Evolutionary conservation across 2,113 vertebrate genomes (phyloP), one percentile per base, ranked within the genome.

Genomic region (Channa argus): DNA sequence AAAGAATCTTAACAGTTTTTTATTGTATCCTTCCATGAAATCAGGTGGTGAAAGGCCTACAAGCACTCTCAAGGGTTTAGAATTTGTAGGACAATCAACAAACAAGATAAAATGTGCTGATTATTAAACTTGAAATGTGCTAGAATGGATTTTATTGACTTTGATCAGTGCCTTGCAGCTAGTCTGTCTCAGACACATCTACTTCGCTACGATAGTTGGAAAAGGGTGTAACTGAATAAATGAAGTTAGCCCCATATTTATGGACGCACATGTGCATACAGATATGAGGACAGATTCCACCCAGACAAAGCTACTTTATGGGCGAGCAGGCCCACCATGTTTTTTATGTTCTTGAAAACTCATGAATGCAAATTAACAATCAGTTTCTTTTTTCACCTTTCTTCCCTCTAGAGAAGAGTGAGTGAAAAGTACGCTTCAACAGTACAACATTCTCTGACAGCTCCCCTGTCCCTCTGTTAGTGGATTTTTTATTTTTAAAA

Each of bases 121-220:
- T 41, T 41, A 41, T 4, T 41, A 7, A 41, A 7, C 39, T 41
- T 4, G 4, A 41, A 5, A 41, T 4, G 39, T 41, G 39, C 39
- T 41, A 7, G 6, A 7, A 7, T 41, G 39, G 39, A 41, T 41
- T 41, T 41, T 5, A 7, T 41, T 41, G 6, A 4, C 39, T 2
- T 41, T 24, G 24, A 41, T 2, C 39, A 41, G 39, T 41, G 39
- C 39, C 39, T 41, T 4, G 39, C 39, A 41, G 39, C 6, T 41
- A 41, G 39, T 7, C 4, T 41, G 4, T 1, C 64, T 76, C 75
- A 80, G 71, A 87, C 77, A 86, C 77, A 81, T 88, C 60, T 24
- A 24, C 24, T 24, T 24, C 72, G 70, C 65, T 85, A 88, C 61
- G 63, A 76, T 56, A 78, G 34, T 36, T 49, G 50, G 63, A 66